A percentile compares a stretch with the other conserved stretches of the same genome.
Evolutionary conservation across 2,888 invertebrate genomes (phyloP).

Genomic region (Pollenia amentaria): DNA sequence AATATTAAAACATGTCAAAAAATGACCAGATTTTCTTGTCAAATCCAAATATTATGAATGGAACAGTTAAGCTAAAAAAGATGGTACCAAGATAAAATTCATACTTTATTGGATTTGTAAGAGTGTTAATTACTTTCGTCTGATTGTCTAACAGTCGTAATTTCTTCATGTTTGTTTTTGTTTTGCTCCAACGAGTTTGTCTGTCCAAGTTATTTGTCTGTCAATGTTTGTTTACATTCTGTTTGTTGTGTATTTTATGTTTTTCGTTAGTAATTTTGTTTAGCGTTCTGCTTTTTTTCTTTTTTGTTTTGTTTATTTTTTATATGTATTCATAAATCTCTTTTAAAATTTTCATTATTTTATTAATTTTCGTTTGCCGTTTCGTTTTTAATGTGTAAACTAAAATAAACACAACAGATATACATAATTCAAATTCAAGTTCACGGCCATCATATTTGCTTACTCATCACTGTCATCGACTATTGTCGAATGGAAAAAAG

Average conservation of each 20-base stretch:
- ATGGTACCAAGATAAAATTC: not conserved
- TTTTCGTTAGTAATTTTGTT: constrained; percentile 22
- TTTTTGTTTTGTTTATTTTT: constrained; percentile 27
- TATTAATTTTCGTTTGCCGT: constrained; percentile 6
- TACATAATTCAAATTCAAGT: constrained; percentile 65
- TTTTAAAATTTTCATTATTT: constrained; percentile 22
- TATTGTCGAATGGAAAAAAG: constrained; percentile 39
- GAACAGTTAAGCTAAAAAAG: not conserved
- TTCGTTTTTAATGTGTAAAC: constrained; percentile 39
- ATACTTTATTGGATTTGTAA: constrained; percentile 21
- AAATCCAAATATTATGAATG: not conserved
- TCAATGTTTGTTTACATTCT: constrained; percentile 27
- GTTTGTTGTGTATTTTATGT: constrained; percentile 23
- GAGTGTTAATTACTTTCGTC: not conserved
- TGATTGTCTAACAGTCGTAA: constrained; percentile 6
- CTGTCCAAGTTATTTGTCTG: not conserved
- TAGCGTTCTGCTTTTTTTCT: constrained; percentile 18
- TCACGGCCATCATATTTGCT: constrained; percentile 58
- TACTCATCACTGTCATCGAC: constrained; percentile 52
- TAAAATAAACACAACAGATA: constrained; percentile 28
- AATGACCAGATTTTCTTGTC: too few species aligned
- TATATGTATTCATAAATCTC: not conserved
- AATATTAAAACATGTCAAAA: constrained; percentile 27
- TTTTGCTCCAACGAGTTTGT: not conserved
- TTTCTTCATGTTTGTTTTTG: constrained; percentile 7